phyloP scores from a whole-genome alignment of 2,888 invertebrate genomes.

The Vandiemenella viatica region DNA sequence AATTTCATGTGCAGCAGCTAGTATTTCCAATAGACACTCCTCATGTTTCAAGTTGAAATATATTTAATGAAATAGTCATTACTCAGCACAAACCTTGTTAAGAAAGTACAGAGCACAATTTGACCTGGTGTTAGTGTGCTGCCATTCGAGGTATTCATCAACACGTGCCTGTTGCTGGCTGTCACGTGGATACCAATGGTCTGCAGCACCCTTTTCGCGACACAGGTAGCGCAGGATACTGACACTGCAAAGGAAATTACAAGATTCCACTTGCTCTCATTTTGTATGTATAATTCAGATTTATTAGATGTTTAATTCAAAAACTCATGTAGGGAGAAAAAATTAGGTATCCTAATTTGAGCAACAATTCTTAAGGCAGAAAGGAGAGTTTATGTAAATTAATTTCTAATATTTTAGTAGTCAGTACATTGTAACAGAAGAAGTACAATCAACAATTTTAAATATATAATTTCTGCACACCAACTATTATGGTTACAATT shows the following conservation, averaged over 20 bases:
- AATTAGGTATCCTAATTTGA: background rate
- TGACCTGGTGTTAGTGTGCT: slow-evolving; percentile 32
- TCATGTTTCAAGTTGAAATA: background rate
- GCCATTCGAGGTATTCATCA: slow-evolving; percentile 38
- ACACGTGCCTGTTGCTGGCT: slow-evolving; percentile 29
- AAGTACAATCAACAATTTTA: too few species aligned
- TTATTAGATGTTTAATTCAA: background rate
- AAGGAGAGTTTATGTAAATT: too few species aligned
- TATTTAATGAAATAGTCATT: background rate
- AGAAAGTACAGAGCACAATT: slow-evolving; percentile 31
- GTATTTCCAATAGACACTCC: too few species aligned
- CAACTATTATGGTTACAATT: too few species aligned
- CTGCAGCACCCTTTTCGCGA: slow-evolving; percentile 26
- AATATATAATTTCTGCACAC: too few species aligned
- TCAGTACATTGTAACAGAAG: too few species aligned
- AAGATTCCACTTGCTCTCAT: too few species aligned
- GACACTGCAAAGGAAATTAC: slow-evolving; percentile 25
- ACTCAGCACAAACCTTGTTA: slow-evolving; percentile 24
- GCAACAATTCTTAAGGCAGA: too few species aligned
- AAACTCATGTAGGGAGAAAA: background rate
- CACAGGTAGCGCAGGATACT: slow-evolving; percentile 35
- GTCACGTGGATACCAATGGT: slow-evolving; percentile 38
- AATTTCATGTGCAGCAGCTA: too few species aligned
- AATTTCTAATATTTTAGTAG: too few species aligned
- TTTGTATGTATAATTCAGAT: background rate